A percentile compares a stretch with the other conserved stretches of the same genome.
phyloP scores from a whole-genome alignment of 37 sponge, comb jelly and placozoan genomes.

The Beroe ovata region DNA sequence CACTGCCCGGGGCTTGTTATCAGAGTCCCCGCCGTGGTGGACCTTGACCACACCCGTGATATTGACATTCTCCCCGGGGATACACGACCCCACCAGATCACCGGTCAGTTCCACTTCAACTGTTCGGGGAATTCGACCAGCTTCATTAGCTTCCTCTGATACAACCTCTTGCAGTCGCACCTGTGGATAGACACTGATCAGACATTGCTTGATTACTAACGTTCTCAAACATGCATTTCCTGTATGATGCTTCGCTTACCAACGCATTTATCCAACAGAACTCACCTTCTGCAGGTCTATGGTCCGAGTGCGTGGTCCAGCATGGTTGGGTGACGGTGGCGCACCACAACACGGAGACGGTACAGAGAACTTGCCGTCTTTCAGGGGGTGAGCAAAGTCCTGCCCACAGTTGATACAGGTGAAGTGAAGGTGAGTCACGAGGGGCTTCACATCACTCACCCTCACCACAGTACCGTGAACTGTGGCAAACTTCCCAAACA shows the following conservation, averaged over 20 bases:
- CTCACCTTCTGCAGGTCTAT: constrained; percentile 83
- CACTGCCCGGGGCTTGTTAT: neutral
- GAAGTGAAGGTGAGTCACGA: constrained; percentile 87
- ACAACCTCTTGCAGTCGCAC: constrained; percentile 80
- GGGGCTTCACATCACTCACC: constrained; percentile 86
- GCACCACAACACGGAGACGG: constrained; percentile 80
- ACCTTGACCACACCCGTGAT: constrained; percentile 94
- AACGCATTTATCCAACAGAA: no score
- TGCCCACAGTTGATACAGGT: constrained; percentile 77
- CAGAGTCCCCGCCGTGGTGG: constrained; percentile 24
- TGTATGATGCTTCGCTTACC: constrained; percentile 50
- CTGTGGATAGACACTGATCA: no score
- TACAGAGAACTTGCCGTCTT: constrained; percentile 86
- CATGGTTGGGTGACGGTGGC: constrained; percentile 73
- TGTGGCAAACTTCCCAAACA: constrained; percentile 79
- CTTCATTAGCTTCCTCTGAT: constrained; percentile 77
- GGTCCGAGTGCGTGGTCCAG: constrained; percentile 80
- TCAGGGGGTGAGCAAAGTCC: constrained; percentile 70
- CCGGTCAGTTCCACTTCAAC: constrained; percentile 92
- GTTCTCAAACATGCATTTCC: no score
- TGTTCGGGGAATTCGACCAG: constrained; percentile 86
- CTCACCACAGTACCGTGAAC: constrained; percentile 91
- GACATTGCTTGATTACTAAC: no score
- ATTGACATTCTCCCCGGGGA: constrained; percentile 93
- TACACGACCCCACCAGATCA: constrained; percentile 89